These are phyloP conservation scores for Nyctereutes procyonoides DNA, from an alignment of 2,113 vertebrate genomes.

Conservation along the genomic window DNA sequence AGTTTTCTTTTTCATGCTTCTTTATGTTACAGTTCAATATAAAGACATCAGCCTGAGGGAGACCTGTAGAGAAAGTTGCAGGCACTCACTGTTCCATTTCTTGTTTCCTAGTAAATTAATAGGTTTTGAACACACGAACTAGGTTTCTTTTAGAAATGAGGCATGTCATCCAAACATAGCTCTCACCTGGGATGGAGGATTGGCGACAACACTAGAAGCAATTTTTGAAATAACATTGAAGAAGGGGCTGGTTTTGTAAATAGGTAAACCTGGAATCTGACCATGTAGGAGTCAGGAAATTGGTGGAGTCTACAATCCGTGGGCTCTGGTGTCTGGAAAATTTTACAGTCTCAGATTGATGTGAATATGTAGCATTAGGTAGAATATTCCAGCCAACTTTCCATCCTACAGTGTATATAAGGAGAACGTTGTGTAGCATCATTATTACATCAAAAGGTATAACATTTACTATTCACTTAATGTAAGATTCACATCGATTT, in stretches of 20 bases:
- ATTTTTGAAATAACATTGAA: slow-evolving; percentile 14
- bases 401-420: slow-evolving; percentile 39
- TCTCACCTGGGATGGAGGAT: background rate
- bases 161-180: background rate
- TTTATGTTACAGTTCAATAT: slow-evolving; percentile 37
- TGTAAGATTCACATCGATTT: background rate
- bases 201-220: background rate
- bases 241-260: slow-evolving; percentile 57
- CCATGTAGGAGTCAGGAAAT: slow-evolving; percentile 65
- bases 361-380: slow-evolving; percentile 44
- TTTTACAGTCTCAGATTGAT: slow-evolving; percentile 70
- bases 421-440: background rate
- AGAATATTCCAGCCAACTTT: slow-evolving; percentile 55
- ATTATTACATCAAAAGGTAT: background rate
- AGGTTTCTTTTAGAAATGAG: slow-evolving; percentile 33
- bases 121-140: background rate
- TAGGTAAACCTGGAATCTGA: slow-evolving; percentile 66
- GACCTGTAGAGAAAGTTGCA: slow-evolving; percentile 9
- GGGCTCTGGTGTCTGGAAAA: slow-evolving; percentile 72
- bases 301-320: slow-evolving; percentile 64
- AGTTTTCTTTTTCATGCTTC: background rate
- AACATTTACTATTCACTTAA: slow-evolving; percentile 1
- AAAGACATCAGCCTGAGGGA: background rate
- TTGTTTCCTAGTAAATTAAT: background rate
- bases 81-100: background rate